Base-by-base conservation (phyloP, 2,797 vertebrate species). In the Microcaecilia unicolor region DNA sequence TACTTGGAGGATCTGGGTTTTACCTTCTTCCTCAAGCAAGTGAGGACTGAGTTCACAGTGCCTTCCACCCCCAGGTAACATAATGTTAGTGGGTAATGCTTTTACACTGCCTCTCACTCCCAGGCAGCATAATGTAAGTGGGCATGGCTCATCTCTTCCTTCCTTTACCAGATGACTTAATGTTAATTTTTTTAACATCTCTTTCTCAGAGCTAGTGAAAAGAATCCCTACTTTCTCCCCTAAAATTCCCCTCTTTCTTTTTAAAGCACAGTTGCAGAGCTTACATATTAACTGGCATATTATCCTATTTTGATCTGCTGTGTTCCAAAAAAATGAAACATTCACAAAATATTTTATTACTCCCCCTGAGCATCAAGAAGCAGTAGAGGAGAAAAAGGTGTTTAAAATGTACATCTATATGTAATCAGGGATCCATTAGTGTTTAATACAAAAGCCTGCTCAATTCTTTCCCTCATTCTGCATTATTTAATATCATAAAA, bases 341-440 rank as follows among this genome's bases (percentile, higher is more conserved):
- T 63, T 49, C 54, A 64, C 55, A 37, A 50, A 62, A 64, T 56
- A 40, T 29, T 61, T 66, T 66, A 69, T 69, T 69, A 45, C 51
- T 37, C 64, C 62, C 49, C 57, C 16, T 37, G 66, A 63, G 66
- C 69, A 58, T 21, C 36, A 11, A 43, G 58, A 43, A 1, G 4
- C 5, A 19, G 34, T 31, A 30, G 17, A 22, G 15, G 18, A 28
- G 14, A 8, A 23, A 54, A 55, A 3, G n/a, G 44, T 53, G 51
- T 45, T 63, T 58, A 43, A 26, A 62, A 68, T 59, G 59, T 59
- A 51, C 43, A 44, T 21, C 23, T 31, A 44, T 57, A 58, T 51
- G 52, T 67, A 54, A 68, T 57, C 49, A 41, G 1, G 1, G 62
- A 3, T 34, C 61, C 49, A 37, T 57, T 57, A 32, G 34, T 34